Evolutionary conservation across 2,797 vertebrate genomes (phyloP).

Genomic region (Tadarida brasiliensis): DNA sequence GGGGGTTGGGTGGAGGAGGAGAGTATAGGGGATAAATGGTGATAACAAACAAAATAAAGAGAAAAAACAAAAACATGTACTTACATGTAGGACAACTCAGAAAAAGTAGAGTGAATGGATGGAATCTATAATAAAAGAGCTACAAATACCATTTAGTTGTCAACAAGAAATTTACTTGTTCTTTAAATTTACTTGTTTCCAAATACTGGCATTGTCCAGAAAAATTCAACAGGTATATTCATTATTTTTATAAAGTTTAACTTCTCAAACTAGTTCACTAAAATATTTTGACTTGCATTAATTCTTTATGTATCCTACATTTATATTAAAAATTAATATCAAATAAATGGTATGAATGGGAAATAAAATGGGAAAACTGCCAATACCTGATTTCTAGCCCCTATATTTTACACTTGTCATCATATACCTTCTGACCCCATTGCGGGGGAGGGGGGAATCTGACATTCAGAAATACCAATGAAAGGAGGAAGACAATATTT

Average conservation of each 20-base stretch:
- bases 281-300: not conserved
- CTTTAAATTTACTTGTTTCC: not conserved
- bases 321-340: not conserved
- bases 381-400: not conserved
- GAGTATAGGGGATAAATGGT: too few relatives aligned
- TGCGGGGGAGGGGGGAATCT: not conserved
- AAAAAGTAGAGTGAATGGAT: too few relatives aligned
- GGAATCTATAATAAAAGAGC: conserved; percentile 66
- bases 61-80: too few relatives aligned
- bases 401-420: not conserved
- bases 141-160: not conserved
- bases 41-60: too few relatives aligned
- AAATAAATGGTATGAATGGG: not conserved
- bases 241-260: not conserved
- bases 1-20: too few relatives aligned
- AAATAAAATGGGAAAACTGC: not conserved
- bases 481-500: not conserved
- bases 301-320: not conserved
- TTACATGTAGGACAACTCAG: too few relatives aligned
- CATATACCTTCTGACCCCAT: not conserved
- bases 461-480: not conserved
- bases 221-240: not conserved
- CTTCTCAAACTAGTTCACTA: not conserved
- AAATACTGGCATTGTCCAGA: not conserved
- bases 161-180: not conserved